Evolutionary conservation across 1,140 invertebrate genomes (phyloP).

Genomic region (Maconellicoccus hirsutus): DNA sequence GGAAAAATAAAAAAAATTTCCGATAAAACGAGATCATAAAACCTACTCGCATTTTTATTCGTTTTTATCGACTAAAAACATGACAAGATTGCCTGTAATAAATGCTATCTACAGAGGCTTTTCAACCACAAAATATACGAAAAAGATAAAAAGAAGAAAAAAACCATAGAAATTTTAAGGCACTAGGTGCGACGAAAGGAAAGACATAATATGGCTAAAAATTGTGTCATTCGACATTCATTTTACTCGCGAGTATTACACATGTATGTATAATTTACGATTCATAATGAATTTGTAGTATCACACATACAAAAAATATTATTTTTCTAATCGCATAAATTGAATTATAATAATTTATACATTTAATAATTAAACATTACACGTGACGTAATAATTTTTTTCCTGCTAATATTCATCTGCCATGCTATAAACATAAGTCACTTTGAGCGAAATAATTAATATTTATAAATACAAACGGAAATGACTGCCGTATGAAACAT

Average conservation of each 20-base stretch:
- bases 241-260: neutral
- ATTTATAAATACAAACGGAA: too few relatives aligned
- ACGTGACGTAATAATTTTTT: too few relatives aligned
- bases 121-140: neutral
- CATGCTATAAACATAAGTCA: too few relatives aligned
- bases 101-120: conserved; percentile 3
- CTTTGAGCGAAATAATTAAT: too few relatives aligned
- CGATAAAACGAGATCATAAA: neutral
- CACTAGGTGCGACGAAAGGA: conserved; percentile 1
- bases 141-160: neutral
- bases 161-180: neutral
- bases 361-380: too few relatives aligned
- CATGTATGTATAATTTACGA: neutral
- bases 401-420: too few relatives aligned
- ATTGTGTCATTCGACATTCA: neutral
- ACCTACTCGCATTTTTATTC: neutral
- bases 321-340: too few relatives aligned
- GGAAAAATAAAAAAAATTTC: neutral
- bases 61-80: neutral
- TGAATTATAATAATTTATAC: too few relatives aligned
- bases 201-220: conserved; percentile 1
- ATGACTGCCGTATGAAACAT: too few relatives aligned
- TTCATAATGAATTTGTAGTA: neutral
- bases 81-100: neutral
- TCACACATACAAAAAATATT: neutral